A percentile compares a stretch with the other conserved stretches of the same genome.
Evolutionary conservation across 2,113 vertebrate genomes (phyloP).

Genomic region (Alouatta palliata): DNA sequence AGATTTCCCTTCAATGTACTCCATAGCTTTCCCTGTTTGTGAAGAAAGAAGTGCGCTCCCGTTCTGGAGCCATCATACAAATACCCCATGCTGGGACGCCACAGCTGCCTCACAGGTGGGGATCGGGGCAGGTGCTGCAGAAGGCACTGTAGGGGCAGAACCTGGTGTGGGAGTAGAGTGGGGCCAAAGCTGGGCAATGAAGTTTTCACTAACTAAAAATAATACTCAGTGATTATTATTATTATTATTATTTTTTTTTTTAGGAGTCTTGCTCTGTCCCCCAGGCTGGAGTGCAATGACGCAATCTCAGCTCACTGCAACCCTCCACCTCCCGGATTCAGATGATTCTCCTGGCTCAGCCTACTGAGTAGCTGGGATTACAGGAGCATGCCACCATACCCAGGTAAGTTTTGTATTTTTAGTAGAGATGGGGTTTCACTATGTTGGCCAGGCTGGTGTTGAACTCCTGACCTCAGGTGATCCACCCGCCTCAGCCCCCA

Average conservation of each 20-base stretch:
- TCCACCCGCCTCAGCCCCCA: background rate
- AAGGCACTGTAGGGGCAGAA: background rate
- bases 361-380: background rate
- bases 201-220: background rate
- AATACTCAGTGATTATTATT: background rate
- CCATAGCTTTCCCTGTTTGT: background rate
- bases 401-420: background rate
- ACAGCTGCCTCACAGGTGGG: background rate
- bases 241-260: background rate
- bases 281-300: background rate
- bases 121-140: background rate
- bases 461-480: background rate
- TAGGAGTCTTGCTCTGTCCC: background rate
- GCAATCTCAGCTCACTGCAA: background rate
- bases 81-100: background rate
- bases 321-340: background rate
- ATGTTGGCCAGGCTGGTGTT: background rate
- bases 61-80: background rate
- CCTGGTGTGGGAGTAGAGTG: background rate
- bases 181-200: background rate
- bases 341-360: background rate
- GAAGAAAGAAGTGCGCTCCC: background rate
- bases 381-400: fast-evolving
- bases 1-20: background rate
- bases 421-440: background rate